phyloP scores from a whole-genome alignment of 1,140 invertebrate species.

The Leucophenga varia region DNA sequence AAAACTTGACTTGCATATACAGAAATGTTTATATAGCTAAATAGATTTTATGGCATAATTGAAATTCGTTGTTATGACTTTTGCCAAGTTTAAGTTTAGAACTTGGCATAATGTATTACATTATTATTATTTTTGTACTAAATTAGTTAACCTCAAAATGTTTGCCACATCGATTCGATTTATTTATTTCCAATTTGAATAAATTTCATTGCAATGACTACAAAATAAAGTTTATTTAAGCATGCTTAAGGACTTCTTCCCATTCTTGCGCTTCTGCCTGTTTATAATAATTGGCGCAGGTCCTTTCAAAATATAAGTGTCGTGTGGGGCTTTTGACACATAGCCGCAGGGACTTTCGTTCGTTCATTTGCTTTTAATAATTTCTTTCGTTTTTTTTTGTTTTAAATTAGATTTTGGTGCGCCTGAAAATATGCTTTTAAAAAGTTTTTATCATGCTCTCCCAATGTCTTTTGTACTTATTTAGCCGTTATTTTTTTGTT shows the following conservation, averaged over 20 bases:
- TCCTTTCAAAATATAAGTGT: slow-evolving; percentile 32
- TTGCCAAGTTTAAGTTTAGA: too few relatives aligned
- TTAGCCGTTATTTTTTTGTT: slow-evolving; percentile 19
- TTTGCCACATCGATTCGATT: slow-evolving; percentile 25
- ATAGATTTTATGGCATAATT: slow-evolving; percentile 54
- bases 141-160: too few relatives aligned
- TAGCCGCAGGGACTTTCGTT: slow-evolving; percentile 22
- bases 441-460: too few relatives aligned
- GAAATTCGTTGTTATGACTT: slow-evolving; percentile 50
- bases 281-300: slow-evolving; percentile 32
- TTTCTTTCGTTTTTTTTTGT: slow-evolving; percentile 9
- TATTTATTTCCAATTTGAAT: slow-evolving; percentile 37
- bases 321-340: slow-evolving; percentile 39
- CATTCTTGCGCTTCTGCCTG: slow-evolving; percentile 20
- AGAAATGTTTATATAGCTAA: slow-evolving; percentile 53
- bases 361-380: not conserved
- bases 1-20: slow-evolving; percentile 40
- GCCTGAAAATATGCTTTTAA: slow-evolving; percentile 6
- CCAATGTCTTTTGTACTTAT: slow-evolving; percentile 23
- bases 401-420: slow-evolving; percentile 33
- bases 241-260: slow-evolving; percentile 12
- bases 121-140: too few relatives aligned
- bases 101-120: not conserved
- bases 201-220: slow-evolving; percentile 36
- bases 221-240: slow-evolving; percentile 43